These are phyloP conservation scores for Nudaria mundana DNA, from an alignment of 2,888 invertebrate species.

Conservation along the genomic window DNA sequence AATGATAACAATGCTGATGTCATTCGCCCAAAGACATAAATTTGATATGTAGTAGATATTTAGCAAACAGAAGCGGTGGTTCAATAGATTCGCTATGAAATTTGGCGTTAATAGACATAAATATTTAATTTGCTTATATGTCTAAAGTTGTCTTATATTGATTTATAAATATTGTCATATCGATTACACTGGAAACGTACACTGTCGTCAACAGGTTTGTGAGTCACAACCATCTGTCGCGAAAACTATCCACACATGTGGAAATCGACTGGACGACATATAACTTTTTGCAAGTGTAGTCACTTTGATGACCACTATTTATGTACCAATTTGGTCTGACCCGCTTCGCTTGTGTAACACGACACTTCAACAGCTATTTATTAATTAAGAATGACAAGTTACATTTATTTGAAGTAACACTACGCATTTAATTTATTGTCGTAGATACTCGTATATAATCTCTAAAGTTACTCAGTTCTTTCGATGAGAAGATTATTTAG, in stretches of 20 bases:
- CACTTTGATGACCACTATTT: conserved; percentile 52
- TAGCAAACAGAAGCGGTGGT: conserved; percentile 45
- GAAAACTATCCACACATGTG: conserved; percentile 70
- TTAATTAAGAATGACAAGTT: no score
- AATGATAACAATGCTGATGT: conserved; percentile 55
- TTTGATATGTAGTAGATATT: conserved; percentile 44
- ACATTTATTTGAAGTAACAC: no score
- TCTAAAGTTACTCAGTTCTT: neutral
- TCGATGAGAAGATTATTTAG: conserved; percentile 10
- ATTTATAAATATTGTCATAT: conserved; percentile 60
- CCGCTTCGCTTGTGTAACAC: conserved; percentile 51
- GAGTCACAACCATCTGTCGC: conserved; percentile 78
- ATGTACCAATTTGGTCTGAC: conserved; percentile 56
- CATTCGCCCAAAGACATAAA: conserved; percentile 53
- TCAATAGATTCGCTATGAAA: conserved; percentile 37
- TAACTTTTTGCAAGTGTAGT: conserved; percentile 46
- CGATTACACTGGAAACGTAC: conserved; percentile 63
- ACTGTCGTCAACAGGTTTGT: conserved; percentile 64
- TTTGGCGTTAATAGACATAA: conserved; percentile 33
- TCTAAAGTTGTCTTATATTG: conserved; percentile 34
- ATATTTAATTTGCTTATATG: conserved; percentile 35
- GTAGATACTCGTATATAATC: neutral
- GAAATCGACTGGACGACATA: conserved; percentile 59
- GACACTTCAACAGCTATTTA: conserved; percentile 40
- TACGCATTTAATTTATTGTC: no score